Evolutionary conservation across 2,113 vertebrate genomes (phyloP).

Genomic region (Spea bombifrons): DNA sequence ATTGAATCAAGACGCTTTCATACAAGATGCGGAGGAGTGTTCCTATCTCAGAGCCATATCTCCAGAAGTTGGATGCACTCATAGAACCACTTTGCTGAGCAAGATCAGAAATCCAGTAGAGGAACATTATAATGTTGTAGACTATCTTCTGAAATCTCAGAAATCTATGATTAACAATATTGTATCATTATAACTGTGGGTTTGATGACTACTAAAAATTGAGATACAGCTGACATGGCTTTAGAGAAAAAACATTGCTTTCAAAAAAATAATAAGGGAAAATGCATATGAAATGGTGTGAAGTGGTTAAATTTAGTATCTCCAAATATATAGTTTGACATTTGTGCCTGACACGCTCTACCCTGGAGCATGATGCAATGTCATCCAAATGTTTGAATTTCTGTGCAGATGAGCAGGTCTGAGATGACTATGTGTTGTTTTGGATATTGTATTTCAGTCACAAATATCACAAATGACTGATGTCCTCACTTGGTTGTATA

Average conservation of each 20-base stretch:
- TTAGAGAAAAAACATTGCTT: neutral
- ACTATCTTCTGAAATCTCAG: too few relatives aligned
- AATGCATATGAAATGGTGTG: neutral
- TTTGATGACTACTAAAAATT: too few relatives aligned
- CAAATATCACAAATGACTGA: constrained; percentile 39
- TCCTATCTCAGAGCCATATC: too few relatives aligned
- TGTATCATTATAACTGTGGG: too few relatives aligned
- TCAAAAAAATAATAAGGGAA: neutral
- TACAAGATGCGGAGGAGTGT: too few relatives aligned
- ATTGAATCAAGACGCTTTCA: too few relatives aligned
- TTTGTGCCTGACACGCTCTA: neutral
- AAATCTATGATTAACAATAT: too few relatives aligned
- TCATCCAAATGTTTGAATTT: constrained; percentile 15
- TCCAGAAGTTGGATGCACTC: too few relatives aligned
- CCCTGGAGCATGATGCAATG: constrained; percentile 5
- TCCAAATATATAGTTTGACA: constrained; percentile 3
- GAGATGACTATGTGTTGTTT: constrained; percentile 17
- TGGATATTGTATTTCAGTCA: constrained; percentile 30
- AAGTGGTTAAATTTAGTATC: neutral
- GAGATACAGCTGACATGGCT: neutral
- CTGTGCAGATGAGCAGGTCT: constrained; percentile 20
- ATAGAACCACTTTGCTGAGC: too few relatives aligned
- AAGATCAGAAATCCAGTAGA: too few relatives aligned
- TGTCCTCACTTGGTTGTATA: constrained; percentile 34
- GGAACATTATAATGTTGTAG: too few relatives aligned